Evolutionary conservation across 2,888 invertebrate species (phyloP).

Genomic region (Microctonus aethiopoides): DNA sequence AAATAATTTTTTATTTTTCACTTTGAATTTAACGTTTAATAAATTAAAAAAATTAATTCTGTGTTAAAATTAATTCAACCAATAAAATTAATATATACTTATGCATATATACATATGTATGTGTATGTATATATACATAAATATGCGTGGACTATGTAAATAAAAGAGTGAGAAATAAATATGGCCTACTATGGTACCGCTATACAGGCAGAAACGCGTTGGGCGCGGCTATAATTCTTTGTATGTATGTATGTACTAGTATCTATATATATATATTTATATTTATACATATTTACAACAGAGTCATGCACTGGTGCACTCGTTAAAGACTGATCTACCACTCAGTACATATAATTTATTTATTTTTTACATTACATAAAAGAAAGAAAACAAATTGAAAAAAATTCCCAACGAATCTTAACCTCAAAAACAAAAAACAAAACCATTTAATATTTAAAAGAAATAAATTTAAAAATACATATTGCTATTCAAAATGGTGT

Average conservation of each 20-base stretch:
- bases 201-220: conserved; percentile 1
- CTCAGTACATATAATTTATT: not conserved
- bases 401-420: not conserved
- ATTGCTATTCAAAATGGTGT: not conserved
- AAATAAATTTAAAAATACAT: not conserved
- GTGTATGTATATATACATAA: not conserved
- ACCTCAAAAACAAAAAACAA: not conserved
- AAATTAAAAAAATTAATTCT: too few relatives aligned
- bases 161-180: conserved; percentile 8
- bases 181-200: conserved; percentile 19
- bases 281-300: not conserved
- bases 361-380: not conserved
- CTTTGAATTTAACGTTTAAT: not conserved
- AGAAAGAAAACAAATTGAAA: not conserved
- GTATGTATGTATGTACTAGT: not conserved
- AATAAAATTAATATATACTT: not conserved
- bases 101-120: not conserved
- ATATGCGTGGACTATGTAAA: not conserved
- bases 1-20: too few relatives aligned
- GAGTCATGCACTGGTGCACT: conserved; percentile 15
- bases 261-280: not conserved
- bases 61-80: too few relatives aligned
- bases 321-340: conserved; percentile 1
- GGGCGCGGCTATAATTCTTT: conserved; percentile 20
- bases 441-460: not conserved